Conservation (phyloP, 2,797 vertebrate genomes). For the Schizopygopsis malacanthus region DNA sequence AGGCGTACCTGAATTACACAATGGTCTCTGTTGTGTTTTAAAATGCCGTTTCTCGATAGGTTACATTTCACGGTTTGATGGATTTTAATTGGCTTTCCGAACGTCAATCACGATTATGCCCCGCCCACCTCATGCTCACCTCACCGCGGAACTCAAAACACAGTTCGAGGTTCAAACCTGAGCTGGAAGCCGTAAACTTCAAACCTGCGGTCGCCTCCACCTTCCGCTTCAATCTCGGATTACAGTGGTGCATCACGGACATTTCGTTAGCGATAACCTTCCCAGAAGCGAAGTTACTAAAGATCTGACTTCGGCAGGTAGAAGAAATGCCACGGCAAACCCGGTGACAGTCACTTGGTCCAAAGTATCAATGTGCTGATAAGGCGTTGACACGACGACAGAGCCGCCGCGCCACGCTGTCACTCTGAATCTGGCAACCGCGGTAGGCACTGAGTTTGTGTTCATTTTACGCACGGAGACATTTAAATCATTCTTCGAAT, state of each 20-base stretch:
- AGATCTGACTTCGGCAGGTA: conserved; percentile 9
- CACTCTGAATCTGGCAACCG: conserved; percentile 12
- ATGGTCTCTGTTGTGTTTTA: neutral
- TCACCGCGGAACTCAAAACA: conserved; percentile 46
- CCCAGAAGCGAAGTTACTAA: conserved; percentile 14
- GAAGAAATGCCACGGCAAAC: neutral
- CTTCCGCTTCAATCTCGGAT: conserved; percentile 27
- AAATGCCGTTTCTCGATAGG: conserved; percentile 22
- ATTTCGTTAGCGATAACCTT: conserved; percentile 18
- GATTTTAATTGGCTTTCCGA: conserved; percentile 20
- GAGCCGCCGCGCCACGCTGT: conserved; percentile 19
- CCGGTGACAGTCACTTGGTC: conserved; percentile 28
- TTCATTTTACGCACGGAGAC: neutral
- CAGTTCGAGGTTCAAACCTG: conserved; percentile 30
- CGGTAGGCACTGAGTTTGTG: conserved; percentile 30
- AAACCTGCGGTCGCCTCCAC: conserved; percentile 29
- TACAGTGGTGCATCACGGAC: conserved; percentile 33
- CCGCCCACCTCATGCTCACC: conserved; percentile 13
- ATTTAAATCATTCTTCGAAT: neutral
- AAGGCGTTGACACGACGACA: conserved; percentile 26
- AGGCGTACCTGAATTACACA: conserved; percentile 12
- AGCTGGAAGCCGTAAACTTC: conserved; percentile 18
- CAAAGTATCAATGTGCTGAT: conserved; percentile 40
- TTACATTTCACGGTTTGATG: neutral
- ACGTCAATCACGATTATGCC: neutral